These are phyloP conservation scores for Manis pentadactyla DNA, from an alignment of 2,797 vertebrate species.

Conservation along the genomic window DNA sequence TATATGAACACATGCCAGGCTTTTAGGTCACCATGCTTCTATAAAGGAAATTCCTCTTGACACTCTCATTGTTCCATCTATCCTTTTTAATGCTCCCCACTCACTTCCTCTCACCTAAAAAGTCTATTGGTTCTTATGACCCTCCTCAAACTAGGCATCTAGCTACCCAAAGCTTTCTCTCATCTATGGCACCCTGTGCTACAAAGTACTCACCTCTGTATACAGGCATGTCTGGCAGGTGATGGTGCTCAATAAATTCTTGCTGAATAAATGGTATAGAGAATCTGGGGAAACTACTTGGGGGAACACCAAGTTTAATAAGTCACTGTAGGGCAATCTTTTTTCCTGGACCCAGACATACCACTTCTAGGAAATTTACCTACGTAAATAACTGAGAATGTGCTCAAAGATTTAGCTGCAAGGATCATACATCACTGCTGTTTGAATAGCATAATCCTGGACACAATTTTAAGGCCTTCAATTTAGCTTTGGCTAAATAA, in stretches of 20 bases:
- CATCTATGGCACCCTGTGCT: neutral
- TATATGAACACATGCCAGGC: neutral
- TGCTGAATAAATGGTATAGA: neutral
- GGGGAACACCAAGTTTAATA: neutral
- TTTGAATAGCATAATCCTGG: slow-evolving; percentile 40
- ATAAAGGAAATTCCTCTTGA: neutral
- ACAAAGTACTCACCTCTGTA: neutral
- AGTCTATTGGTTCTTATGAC: neutral
- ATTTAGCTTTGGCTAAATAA: neutral
- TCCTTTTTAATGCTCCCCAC: neutral
- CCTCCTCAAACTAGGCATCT: neutral
- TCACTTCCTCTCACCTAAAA: neutral
- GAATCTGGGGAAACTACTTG: neutral
- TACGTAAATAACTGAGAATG: slow-evolving; percentile 2
- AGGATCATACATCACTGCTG: neutral
- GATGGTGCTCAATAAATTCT: neutral
- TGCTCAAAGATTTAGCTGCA: neutral
- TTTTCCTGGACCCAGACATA: neutral
- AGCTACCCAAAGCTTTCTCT: neutral
- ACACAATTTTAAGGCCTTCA: slow-evolving; percentile 1
- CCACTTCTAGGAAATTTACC: neutral
- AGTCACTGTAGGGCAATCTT: neutral
- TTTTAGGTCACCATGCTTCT: neutral
- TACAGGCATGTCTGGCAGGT: neutral
- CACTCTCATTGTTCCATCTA: neutral